phyloP scores from a whole-genome alignment of 2,888 invertebrate genomes.

The Sarcophaga subvicina region DNA sequence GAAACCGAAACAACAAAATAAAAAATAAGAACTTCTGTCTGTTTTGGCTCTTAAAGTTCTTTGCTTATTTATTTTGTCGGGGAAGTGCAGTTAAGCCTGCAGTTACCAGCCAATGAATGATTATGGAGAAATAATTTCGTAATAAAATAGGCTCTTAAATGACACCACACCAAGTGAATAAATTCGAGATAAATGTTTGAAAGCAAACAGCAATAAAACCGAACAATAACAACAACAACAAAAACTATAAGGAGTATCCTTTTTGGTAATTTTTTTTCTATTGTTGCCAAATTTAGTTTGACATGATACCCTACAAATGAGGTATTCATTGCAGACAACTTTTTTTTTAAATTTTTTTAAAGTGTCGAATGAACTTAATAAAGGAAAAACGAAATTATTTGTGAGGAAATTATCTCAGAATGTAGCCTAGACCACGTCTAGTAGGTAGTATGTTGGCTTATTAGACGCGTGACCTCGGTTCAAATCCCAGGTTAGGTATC shows the following conservation, averaged over 20 bases:
- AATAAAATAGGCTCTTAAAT: neutral
- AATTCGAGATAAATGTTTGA: neutral
- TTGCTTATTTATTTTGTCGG: neutral
- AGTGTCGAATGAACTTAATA: no score
- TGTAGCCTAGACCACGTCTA: no score
- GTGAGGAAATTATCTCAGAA: no score
- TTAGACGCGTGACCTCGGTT: no score
- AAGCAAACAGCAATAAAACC: neutral
- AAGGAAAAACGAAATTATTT: no score
- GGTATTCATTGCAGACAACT: no score
- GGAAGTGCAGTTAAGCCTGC: constrained; percentile 1
- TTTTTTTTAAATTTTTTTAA: no score
- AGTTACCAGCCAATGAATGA: constrained; percentile 52
- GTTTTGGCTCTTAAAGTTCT: neutral
- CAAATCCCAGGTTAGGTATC: no score
- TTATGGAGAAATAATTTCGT: constrained; percentile 27
- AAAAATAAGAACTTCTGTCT: constrained; percentile 12
- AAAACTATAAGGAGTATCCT: neutral
- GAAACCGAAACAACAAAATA: neutral
- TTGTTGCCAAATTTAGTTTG: no score
- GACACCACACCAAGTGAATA: neutral
- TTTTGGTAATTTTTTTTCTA: constrained; percentile 21
- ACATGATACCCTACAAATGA: no score
- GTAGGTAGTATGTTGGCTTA: no score
- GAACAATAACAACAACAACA: no score